phyloP scores from a whole-genome alignment of 2,113 vertebrate species.

The Neotoma lepida region DNA sequence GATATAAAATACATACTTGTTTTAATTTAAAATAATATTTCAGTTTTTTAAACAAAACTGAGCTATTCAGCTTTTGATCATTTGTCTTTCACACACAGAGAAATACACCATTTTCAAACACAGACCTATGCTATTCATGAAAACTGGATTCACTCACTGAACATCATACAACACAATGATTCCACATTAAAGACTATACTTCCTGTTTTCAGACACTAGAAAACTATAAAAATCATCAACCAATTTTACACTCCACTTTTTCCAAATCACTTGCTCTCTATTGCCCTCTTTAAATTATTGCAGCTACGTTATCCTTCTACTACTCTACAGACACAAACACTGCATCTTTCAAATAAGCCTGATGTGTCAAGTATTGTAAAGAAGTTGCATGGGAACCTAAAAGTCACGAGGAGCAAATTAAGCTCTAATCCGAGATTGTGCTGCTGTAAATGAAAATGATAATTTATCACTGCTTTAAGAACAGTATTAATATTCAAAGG shows the following conservation, averaged over 20 bases:
- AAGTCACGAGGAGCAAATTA: slow-evolving; percentile 63
- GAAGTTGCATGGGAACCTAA: slow-evolving; percentile 54
- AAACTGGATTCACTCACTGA: slow-evolving; percentile 53
- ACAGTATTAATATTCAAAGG: slow-evolving; percentile 63
- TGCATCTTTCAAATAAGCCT: slow-evolving; percentile 54
- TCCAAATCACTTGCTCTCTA: slow-evolving; percentile 22
- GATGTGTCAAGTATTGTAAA: background rate
- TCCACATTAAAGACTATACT: slow-evolving; percentile 11
- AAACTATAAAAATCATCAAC: slow-evolving; percentile 39
- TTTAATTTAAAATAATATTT: slow-evolving; percentile 55
- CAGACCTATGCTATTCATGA: background rate
- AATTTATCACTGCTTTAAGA: slow-evolving; percentile 65
- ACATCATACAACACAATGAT: slow-evolving; percentile 34
- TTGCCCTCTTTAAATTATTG: slow-evolving; percentile 37
- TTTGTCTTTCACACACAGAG: slow-evolving; percentile 17
- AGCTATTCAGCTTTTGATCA: slow-evolving; percentile 38
- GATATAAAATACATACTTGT: slow-evolving; percentile 37
- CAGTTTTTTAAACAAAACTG: slow-evolving; percentile 36
- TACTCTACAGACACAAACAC: slow-evolving; percentile 22
- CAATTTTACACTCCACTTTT: slow-evolving; percentile 13
- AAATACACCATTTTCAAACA: slow-evolving; percentile 57
- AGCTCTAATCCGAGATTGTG: slow-evolving; percentile 34
- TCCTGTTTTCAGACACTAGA: slow-evolving; percentile 40
- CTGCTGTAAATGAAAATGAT: slow-evolving; percentile 65
- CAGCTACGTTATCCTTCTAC: slow-evolving; percentile 3